These are phyloP conservation scores for Anoncus sp. DNA, from an alignment of 2,888 invertebrate genomes.

Conservation along the genomic window DNA sequence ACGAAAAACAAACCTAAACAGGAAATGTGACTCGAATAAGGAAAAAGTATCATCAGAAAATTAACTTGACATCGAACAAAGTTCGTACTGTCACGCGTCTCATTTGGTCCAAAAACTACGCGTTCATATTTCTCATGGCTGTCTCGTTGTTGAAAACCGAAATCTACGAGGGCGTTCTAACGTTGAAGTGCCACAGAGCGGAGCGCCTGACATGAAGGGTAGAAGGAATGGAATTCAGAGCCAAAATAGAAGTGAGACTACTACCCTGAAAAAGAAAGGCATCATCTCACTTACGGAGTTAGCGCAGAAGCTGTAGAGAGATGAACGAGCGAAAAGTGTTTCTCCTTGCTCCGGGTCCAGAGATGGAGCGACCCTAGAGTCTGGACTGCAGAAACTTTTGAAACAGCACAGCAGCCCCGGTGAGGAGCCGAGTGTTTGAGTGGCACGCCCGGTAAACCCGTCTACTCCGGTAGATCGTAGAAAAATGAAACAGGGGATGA, in stretches of 20 bases:
- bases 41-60: background rate
- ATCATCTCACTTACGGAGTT: constrained; percentile 18
- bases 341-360: constrained; percentile 34
- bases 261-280: too few species aligned
- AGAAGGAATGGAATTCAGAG: too few species aligned
- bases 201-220: too few species aligned
- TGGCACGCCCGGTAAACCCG: constrained; percentile 63
- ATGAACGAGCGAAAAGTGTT: constrained; percentile 31
- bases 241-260: too few species aligned
- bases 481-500: constrained; percentile 74
- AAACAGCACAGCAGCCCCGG: constrained; percentile 38
- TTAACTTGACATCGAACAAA: too few species aligned
- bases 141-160: too few species aligned
- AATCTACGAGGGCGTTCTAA: too few species aligned
- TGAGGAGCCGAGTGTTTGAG: constrained; percentile 50
- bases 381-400: constrained; percentile 35
- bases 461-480: constrained; percentile 67
- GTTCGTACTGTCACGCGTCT: too few species aligned
- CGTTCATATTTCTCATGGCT: too few species aligned
- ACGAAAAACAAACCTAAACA: too few species aligned
- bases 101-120: too few species aligned
- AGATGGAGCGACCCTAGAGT: constrained; percentile 35
- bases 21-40: background rate
- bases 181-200: too few species aligned
- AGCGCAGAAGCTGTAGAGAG: constrained; percentile 38